phyloP scores from a whole-genome alignment of 2,888 invertebrate species.

The Hirtodrosophila alboralis region DNA sequence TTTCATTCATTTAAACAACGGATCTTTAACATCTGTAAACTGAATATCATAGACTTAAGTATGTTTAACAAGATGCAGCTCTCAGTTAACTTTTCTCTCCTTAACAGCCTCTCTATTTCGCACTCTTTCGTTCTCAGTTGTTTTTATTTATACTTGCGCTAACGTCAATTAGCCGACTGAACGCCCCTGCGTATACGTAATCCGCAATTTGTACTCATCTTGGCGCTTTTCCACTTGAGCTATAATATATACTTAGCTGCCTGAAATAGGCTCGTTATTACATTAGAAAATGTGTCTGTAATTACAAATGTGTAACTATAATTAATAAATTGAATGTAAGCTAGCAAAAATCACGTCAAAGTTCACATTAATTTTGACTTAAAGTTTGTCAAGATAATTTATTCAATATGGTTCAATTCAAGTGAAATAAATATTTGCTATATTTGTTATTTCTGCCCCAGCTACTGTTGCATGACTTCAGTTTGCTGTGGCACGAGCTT shows the following conservation, averaged over 20 bases:
- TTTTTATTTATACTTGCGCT: constrained; percentile 14
- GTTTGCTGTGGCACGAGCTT: constrained; percentile 13
- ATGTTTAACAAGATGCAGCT: not conserved
- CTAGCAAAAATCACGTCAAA: constrained; percentile 1
- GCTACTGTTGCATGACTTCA: constrained; percentile 16
- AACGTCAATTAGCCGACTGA: constrained; percentile 51
- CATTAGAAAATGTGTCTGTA: not conserved
- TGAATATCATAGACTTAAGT: not conserved
- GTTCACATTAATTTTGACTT: constrained; percentile 6
- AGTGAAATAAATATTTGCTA: constrained; percentile 4
- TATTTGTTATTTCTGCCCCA: not conserved
- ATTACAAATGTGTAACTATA: too few relatives aligned
- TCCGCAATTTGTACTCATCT: constrained; percentile 13
- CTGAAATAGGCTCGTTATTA: constrained; percentile 4
- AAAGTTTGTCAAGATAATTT: constrained; percentile 14
- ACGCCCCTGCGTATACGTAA: constrained; percentile 68
- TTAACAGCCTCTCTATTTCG: constrained; percentile 1
- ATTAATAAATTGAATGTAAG: not conserved
- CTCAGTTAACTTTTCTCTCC: not conserved
- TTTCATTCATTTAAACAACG: constrained; percentile 14
- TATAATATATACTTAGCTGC: constrained; percentile 13
- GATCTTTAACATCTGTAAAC: constrained; percentile 2
- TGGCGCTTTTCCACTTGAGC: constrained; percentile 1
- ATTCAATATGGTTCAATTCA: constrained; percentile 16
- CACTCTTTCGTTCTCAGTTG: constrained; percentile 11